Evolutionary conservation across 1,140 invertebrate species (phyloP).

Genomic region (Pentalonia nigronervosa): DNA sequence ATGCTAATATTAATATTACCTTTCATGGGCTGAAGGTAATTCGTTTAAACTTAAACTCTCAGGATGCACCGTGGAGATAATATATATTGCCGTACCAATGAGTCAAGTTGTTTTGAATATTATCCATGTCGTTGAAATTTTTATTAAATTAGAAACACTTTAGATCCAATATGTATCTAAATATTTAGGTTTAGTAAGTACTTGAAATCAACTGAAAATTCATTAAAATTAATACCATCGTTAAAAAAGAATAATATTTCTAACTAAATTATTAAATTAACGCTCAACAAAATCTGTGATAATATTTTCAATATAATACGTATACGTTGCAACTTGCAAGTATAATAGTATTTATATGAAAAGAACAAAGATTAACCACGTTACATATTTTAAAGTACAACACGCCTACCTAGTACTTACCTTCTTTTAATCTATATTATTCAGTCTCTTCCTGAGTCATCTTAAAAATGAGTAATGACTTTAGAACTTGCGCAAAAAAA

Average conservation of each 20-base stretch:
- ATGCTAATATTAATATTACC: not conserved
- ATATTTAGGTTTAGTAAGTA: not conserved
- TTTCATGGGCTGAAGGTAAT: not conserved
- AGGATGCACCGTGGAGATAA: not conserved
- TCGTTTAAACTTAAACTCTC: not conserved
- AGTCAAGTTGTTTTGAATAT: not conserved
- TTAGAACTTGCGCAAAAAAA: not conserved
- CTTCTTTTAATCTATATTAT: slow-evolving; percentile 3
- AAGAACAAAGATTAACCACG: not conserved
- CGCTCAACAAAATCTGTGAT: not conserved
- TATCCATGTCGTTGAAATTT: not conserved
- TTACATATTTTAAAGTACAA: not conserved
- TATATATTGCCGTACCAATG: not conserved
- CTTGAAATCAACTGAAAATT: not conserved
- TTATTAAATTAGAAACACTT: not conserved
- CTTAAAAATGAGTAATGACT: slow-evolving; percentile 16
- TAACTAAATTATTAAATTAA: not conserved
- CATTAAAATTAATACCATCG: not conserved
- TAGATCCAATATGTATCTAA: not conserved
- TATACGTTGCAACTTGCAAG: not conserved
- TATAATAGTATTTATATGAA: not conserved
- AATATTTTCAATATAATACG: not conserved
- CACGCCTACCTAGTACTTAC: not conserved
- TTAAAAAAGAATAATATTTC: not conserved
- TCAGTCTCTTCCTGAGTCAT: not conserved